phyloP scores from a whole-genome alignment of 2,113 vertebrate species.

The Oenanthe melanoleuca region DNA sequence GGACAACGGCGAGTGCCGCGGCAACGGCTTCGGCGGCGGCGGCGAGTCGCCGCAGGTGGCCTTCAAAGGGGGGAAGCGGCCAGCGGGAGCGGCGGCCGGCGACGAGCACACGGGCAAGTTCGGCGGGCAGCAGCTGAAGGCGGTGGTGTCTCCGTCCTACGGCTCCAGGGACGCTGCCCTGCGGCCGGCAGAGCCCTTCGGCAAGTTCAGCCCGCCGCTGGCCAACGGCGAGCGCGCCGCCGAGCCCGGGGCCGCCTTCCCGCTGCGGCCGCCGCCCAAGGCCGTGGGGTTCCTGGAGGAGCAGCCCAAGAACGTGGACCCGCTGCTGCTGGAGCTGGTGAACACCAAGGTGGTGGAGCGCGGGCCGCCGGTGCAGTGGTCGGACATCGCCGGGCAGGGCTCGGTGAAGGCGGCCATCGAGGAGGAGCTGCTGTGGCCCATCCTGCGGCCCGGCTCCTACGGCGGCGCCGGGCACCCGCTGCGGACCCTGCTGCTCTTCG shows the following conservation, averaged over 20 bases:
- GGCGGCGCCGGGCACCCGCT: constrained; percentile 70
- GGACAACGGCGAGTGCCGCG: no score
- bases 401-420: constrained; percentile 89
- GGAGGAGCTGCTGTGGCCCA: constrained; percentile 94
- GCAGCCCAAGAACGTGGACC: constrained; percentile 81
- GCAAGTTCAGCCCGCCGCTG: constrained; percentile 82
- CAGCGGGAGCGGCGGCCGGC: no score
- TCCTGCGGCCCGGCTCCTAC: constrained; percentile 79
- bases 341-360: constrained; percentile 88
- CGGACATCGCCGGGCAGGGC: constrained; percentile 86
- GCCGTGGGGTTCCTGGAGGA: constrained; percentile 70
- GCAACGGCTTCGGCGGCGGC: no score
- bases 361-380: constrained; percentile 87
- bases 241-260: constrained; percentile 26
- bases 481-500: constrained; percentile 90
- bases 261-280: constrained; percentile 67
- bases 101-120: no score
- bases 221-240: constrained; percentile 78
- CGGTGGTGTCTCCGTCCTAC: no score
- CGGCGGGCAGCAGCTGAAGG: no score
- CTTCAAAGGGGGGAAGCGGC: no score
- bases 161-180: no score
- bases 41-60: no score
- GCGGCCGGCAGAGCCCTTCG: no score
- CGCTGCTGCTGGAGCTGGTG: constrained; percentile 84